Base-by-base conservation (phyloP, 2,113 vertebrate genomes). In the Pygoscelis antarcticus region DNA sequence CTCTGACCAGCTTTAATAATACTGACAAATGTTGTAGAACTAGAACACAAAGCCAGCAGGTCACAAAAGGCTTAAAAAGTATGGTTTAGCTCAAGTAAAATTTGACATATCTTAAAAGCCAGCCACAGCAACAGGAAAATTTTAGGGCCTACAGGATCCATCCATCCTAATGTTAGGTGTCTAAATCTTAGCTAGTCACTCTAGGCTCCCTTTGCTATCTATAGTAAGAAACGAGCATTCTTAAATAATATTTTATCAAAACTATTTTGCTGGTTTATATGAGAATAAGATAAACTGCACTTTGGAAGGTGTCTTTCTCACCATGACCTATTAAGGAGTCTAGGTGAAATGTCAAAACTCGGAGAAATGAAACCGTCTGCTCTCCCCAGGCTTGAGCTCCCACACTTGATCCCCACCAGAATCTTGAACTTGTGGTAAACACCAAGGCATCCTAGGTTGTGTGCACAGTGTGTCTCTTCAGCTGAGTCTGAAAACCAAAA, bases 371-470 rank as follows among this genome's bases (percentile, higher is more conserved):
- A 76, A 64, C 5, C 13, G 15, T 26, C 29, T 68, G 4, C 22
- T 60, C 7, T 60, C 76, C 44, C 25, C 7, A 83, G 38, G 60
- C 22, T 54, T 49, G 27, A 86, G 14, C 8, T 85, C 13, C 27
- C 27, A 71, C 18, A 36, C 27, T 30, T 64, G 11, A 47, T 57
- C 4, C 10, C 23, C 27, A 62, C 2, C 22, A 68, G 42, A 75
- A 42, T 58, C 12, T 88, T 62, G 29, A 71, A 57, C 2, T 15
- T 90, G 14, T 0, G 2, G 26, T 25, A 85, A 75, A 66, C 14
- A 36, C 1, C 0, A 1, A 54, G 22, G 11, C 9, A n/a, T 58
- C 20, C 29, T 18, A 29, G 7, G 5, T 3, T 66, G 6, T 55
- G 5, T 2, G 1, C 8, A 70, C 11, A 62, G 6, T 3, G 3